Evolutionary conservation across 2,113 vertebrate genomes (phyloP).

Genomic region (Cromileptes altivelis): DNA sequence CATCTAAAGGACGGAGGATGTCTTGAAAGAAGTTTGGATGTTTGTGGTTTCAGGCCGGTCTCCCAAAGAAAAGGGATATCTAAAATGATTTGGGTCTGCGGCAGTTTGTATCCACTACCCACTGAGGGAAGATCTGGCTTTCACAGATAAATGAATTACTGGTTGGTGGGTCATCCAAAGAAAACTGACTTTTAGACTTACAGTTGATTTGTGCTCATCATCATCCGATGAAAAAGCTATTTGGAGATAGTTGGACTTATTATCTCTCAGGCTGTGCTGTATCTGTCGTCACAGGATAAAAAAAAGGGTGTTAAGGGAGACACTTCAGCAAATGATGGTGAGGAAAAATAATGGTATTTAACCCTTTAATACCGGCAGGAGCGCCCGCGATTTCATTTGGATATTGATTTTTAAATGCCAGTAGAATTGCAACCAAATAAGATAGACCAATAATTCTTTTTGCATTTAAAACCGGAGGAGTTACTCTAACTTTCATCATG

Average conservation of each 20-base stretch:
- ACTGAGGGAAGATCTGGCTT: neutral
- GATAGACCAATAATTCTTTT: too few relatives aligned
- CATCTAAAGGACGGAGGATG: neutral
- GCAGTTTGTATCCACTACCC: neutral
- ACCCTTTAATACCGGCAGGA: neutral
- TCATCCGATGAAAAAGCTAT: constrained; percentile 33
- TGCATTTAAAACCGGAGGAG: too few relatives aligned
- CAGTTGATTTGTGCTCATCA: constrained; percentile 17
- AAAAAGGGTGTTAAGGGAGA: constrained; percentile 1
- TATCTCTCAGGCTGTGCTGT: neutral
- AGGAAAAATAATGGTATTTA: neutral
- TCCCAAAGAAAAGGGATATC: neutral
- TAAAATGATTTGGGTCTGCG: neutral
- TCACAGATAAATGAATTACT: neutral
- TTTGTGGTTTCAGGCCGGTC: neutral
- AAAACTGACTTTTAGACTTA: constrained; percentile 29
- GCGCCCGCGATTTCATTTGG: too few relatives aligned
- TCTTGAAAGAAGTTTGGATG: neutral
- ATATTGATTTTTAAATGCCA: too few relatives aligned
- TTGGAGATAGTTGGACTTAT: constrained; percentile 17
- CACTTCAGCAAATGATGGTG: neutral
- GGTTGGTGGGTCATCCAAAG: neutral
- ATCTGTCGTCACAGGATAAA: constrained; percentile 13
- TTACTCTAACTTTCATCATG: too few relatives aligned
- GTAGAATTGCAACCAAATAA: too few relatives aligned